Percentiles rank a stretch among this genome's conserved stretches.
Evolutionary conservation across 2,113 vertebrate species (phyloP).

Genomic region (Dermatemys mawii): DNA sequence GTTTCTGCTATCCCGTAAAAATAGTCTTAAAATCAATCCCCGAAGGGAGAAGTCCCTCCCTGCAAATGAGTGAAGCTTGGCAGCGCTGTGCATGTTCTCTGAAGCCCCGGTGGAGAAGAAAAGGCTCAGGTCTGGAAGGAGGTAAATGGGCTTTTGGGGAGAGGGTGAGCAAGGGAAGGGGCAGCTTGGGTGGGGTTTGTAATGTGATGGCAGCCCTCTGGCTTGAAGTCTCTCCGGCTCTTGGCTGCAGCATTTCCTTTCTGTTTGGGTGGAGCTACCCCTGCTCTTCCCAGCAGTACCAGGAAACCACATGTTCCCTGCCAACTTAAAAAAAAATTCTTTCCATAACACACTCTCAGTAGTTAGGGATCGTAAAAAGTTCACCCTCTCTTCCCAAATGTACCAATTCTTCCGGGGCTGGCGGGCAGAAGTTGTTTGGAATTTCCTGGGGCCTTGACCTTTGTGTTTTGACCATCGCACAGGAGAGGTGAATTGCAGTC

Average conservation of each 20-base stretch:
- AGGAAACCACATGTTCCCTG: neutral
- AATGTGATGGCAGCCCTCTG: neutral
- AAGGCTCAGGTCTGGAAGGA: rapidly evolving
- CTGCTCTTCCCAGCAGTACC: neutral
- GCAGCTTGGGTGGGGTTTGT: neutral
- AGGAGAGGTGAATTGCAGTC: constrained; percentile 1
- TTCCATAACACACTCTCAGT: neutral
- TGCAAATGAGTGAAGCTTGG: neutral
- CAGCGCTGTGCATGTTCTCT: neutral
- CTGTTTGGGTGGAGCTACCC: neutral
- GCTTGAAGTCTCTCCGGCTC: neutral
- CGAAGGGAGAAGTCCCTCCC: neutral
- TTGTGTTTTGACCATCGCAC: constrained; percentile 52
- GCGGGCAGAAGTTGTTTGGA: constrained; percentile 53
- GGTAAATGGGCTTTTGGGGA: neutral
- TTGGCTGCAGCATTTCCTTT: neutral
- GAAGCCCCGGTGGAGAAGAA: neutral
- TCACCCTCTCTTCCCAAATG: neutral
- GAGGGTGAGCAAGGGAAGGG: neutral
- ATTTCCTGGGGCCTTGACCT: constrained; percentile 66
- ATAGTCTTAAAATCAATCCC: neutral
- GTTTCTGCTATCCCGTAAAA: neutral
- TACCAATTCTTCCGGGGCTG: constrained; percentile 4
- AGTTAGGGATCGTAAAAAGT: constrained; percentile 33
- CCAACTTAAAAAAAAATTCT: neutral